Evolutionary conservation across 2,888 invertebrate genomes (phyloP), one percentile per base, ranked within the genome.

Genomic region (Diploptera punctata): DNA sequence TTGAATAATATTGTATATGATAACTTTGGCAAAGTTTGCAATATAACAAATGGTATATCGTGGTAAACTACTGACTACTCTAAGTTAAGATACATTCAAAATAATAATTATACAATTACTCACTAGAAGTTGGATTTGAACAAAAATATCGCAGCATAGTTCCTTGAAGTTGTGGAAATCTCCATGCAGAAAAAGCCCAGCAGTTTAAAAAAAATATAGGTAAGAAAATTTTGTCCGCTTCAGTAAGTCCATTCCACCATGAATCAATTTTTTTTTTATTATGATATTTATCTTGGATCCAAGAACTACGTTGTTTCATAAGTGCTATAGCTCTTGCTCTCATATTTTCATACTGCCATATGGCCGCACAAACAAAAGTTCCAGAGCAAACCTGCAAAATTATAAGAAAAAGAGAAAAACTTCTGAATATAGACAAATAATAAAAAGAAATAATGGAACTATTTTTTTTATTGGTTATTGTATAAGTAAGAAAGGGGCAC

Each of bases 311-410:
- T n/a, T 67, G 38, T 52, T 68, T 72, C 19, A 70, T 38, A 18
- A 73, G 13, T 10, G 57, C 78, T n/a, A 79, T 78, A 13, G 80
- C 79, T 72, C 76, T 77, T 29, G 75, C 75, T 70, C 86, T 79
- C 76, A 87, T 80, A 72, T 82, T 87, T 83, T 97, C 97, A 85
- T 97, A 97, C 82, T 97, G 94, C 93, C 94, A 93, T 76, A 97
- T 90, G 19, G 93, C 88, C 77, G 93, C 93, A 19, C 91, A 91
- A 29, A 88, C 85, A 79, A 95, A 87, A 80, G 92, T 91, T 19
- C 88, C 87, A 60, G 91, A 83, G 79, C 88, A 87, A 77, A 93
- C 89, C 93, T 92, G 77, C 31, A 80, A 80, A 65, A 47, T 72
- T 68, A 60, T 78, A n/a, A 26, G 74, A 70, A 60, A 26, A n/a